Conservation (phyloP, 1,140 invertebrate species). For the Penaeus indicus region DNA sequence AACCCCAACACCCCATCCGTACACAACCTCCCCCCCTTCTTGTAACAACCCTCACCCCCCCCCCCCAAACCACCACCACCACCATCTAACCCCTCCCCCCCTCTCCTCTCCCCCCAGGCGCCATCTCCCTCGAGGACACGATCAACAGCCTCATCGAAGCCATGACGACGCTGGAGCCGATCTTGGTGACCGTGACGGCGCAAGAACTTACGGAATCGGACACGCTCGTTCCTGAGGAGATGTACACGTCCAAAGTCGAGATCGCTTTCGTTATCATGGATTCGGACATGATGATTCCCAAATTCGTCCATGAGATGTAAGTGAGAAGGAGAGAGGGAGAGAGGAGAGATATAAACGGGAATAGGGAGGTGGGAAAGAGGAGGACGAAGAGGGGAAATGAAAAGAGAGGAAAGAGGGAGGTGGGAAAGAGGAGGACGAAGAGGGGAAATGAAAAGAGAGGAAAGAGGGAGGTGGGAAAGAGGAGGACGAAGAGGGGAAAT, state of each 20-base stretch:
- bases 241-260: slow-evolving; percentile 63
- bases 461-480: not conserved
- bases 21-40: too few relatives aligned
- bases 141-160: slow-evolving; percentile 79
- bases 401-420: too few relatives aligned
- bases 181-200: slow-evolving; percentile 85
- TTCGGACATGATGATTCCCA: slow-evolving; percentile 67
- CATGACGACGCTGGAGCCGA: slow-evolving; percentile 83
- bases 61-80: too few relatives aligned
- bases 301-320: slow-evolving; percentile 65
- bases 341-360: not conserved
- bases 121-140: slow-evolving; percentile 76
- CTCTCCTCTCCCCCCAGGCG: slow-evolving; percentile 68
- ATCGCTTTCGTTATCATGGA: slow-evolving; percentile 68
- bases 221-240: slow-evolving; percentile 71
- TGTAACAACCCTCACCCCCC: not conserved
- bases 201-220: slow-evolving; percentile 78
- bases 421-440: too few relatives aligned
- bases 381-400: too few relatives aligned
- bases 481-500: not conserved
- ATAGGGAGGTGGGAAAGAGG: not conserved
- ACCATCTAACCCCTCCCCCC: slow-evolving; percentile 35
- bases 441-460: not conserved
- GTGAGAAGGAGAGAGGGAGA: not conserved
- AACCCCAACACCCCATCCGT: too few relatives aligned